phyloP scores from a whole-genome alignment of 2,113 vertebrate species.

The Scartelaos histophorus region DNA sequence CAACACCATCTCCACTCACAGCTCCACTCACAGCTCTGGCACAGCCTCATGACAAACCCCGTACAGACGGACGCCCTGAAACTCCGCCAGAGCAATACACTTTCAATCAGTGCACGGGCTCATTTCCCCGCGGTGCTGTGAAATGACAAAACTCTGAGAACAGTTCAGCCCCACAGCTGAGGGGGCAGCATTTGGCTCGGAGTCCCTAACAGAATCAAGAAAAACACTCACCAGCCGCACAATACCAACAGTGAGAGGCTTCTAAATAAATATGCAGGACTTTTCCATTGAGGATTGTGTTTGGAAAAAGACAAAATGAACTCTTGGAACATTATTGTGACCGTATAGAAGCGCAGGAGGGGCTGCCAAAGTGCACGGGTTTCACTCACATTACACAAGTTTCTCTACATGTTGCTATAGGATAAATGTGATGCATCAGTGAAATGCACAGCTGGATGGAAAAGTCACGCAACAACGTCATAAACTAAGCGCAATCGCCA shows the following conservation, averaged over 20 bases:
- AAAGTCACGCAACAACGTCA: background rate
- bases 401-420: background rate
- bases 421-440: background rate
- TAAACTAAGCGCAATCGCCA: background rate
- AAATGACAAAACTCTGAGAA: background rate
- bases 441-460: background rate
- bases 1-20: conserved; percentile 48
- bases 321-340: background rate
- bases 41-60: conserved; percentile 24
- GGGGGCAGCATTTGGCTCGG: background rate
- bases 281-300: background rate
- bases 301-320: background rate
- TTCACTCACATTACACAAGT: background rate
- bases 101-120: background rate
- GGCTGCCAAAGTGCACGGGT: background rate
- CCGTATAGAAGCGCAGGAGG: conserved; percentile 15
- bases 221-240: background rate
- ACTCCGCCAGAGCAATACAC: background rate
- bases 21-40: conserved; percentile 20
- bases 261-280: background rate
- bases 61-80: conserved; percentile 9
- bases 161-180: background rate
- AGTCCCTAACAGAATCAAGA: background rate
- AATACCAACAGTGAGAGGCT: background rate
- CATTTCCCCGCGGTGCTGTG: background rate